phyloP scores from a whole-genome alignment of 2,888 invertebrate species.

The Eremobia ochroleuca region DNA sequence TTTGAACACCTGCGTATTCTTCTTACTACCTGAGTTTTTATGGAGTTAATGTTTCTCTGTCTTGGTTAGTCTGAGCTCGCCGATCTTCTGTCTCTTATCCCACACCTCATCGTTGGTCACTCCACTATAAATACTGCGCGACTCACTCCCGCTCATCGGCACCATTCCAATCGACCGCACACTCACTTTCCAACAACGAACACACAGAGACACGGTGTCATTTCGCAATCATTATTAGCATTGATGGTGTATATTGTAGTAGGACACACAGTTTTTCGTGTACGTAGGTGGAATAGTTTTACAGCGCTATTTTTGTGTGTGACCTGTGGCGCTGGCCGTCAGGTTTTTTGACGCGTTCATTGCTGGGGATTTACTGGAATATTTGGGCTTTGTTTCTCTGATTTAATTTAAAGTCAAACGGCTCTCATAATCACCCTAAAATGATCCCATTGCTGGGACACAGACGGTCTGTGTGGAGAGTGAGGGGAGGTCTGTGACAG shows the following conservation, averaged over 20 bases:
- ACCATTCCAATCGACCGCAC: conserved; percentile 80
- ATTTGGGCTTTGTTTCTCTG: background rate
- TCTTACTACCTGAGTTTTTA: no score
- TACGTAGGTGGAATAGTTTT: conserved; percentile 47
- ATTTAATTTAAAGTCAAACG: no score
- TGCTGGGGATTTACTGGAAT: conserved; percentile 35
- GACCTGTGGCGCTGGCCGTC: conserved; percentile 74
- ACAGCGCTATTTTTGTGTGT: conserved; percentile 71
- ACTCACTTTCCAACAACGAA: conserved; percentile 68
- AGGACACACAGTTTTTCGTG: conserved; percentile 62
- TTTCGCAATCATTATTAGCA: conserved; percentile 59
- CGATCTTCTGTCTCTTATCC: conserved; percentile 52
- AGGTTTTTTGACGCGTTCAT: conserved; percentile 66
- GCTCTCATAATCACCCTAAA: no score
- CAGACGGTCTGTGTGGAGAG: no score
- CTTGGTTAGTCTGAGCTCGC: no score
- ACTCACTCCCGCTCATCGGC: conserved; percentile 84
- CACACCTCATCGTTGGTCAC: conserved; percentile 73
- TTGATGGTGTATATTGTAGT: conserved; percentile 33
- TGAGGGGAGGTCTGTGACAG: no score
- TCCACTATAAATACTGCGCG: conserved; percentile 82
- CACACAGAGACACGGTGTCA: conserved; percentile 59
- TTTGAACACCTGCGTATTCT: no score
- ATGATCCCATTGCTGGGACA: no score
- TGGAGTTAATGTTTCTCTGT: no score